phyloP scores from a whole-genome alignment of 2,113 vertebrate genomes.

The Tychaedon coryphoeus region DNA sequence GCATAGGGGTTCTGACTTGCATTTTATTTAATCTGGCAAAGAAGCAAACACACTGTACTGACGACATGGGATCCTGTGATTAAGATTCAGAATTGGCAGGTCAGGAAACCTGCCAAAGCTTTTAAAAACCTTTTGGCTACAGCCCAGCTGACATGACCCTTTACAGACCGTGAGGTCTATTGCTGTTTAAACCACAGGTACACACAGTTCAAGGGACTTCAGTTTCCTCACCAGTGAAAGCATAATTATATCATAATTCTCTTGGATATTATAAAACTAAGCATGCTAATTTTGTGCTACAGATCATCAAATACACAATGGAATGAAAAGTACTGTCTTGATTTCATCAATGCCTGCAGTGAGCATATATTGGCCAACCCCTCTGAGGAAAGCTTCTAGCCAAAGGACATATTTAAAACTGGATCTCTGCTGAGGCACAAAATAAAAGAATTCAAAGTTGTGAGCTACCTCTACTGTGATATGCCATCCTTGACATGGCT shows the following conservation, averaged over 20 bases:
- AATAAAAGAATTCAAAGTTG: neutral
- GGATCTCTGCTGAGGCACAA: neutral
- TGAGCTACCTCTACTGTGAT: neutral
- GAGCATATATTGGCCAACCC: neutral
- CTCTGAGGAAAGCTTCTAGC: neutral
- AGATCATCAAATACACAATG: neutral
- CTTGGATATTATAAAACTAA: neutral
- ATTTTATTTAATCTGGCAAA: neutral
- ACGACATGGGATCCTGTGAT: neutral
- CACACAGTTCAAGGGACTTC: neutral
- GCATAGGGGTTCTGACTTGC: neutral
- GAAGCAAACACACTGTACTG: neutral
- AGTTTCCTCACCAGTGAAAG: neutral
- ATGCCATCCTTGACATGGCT: neutral
- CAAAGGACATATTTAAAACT: neutral
- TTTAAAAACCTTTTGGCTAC: neutral
- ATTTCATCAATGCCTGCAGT: neutral
- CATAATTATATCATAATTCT: neutral
- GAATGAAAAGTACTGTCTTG: neutral
- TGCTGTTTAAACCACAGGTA: neutral
- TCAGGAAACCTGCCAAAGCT: neutral
- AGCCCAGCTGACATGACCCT: neutral
- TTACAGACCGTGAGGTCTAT: neutral
- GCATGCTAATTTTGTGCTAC: neutral
- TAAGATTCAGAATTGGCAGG: neutral